Percentiles rank a stretch among this genome's conserved stretches.
Evolutionary conservation across 2,113 vertebrate genomes (phyloP).

Genomic region (Pimephales promelas): DNA sequence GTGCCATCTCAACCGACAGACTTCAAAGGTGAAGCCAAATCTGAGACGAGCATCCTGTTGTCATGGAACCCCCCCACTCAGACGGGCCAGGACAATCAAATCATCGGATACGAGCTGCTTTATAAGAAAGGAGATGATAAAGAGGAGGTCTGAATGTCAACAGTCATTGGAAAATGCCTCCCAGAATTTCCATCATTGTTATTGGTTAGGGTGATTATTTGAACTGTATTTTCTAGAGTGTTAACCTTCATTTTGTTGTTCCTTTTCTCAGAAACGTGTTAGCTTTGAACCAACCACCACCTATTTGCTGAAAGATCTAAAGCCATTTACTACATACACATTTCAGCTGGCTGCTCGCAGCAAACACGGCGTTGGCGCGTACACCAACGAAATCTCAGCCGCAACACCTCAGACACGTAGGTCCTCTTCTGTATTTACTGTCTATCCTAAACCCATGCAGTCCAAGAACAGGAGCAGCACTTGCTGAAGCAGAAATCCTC

Average conservation of each 20-base stretch:
- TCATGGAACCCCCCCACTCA: conserved; percentile 91
- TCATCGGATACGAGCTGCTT: conserved; percentile 91
- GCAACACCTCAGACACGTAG: conserved; percentile 99
- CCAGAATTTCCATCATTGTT: not conserved
- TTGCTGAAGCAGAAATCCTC: conserved; percentile 9
- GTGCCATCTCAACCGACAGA: conserved; percentile 95
- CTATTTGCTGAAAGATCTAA: conserved; percentile 91
- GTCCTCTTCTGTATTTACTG: conserved; percentile 83
- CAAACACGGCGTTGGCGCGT: conserved; percentile 92
- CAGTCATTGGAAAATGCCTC: conserved; percentile 1
- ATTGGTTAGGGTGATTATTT: not conserved
- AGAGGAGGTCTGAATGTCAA: conserved; percentile 81
- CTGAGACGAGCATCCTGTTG: conserved; percentile 94
- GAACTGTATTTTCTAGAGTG: not conserved
- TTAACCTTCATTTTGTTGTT: not conserved
- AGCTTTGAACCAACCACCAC: conserved; percentile 90
- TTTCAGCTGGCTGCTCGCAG: conserved; percentile 95
- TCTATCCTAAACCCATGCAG: not conserved
- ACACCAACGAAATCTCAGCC: conserved; percentile 93
- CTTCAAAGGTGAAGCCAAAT: conserved; percentile 97
- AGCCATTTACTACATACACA: conserved; percentile 93
- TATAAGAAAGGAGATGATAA: conserved; percentile 94
- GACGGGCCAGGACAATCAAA: conserved; percentile 87
- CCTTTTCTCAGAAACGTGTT: conserved; percentile 82
- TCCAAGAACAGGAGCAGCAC: not conserved